Evolutionary conservation across 2,797 vertebrate species (phyloP).

Genomic region (Choloepus didactylus): DNA sequence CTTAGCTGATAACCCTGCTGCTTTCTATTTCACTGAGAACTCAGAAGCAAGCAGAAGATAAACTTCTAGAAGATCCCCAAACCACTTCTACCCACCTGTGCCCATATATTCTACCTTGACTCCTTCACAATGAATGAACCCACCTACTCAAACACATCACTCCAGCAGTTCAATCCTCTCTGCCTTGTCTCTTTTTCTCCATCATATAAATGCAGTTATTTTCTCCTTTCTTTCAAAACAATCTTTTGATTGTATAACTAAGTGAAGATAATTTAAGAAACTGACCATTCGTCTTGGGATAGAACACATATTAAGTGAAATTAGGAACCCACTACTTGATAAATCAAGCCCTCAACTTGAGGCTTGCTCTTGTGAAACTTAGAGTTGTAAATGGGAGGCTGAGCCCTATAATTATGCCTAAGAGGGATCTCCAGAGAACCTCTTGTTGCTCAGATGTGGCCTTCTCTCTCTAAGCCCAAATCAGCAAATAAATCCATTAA

Average conservation of each 20-base stretch:
- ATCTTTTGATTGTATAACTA: background rate
- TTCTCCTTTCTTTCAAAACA: slow-evolving; percentile 48
- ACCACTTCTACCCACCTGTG: background rate
- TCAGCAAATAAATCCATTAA: no score
- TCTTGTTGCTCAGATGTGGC: no score
- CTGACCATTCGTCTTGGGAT: no score
- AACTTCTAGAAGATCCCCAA: background rate
- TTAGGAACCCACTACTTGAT: no score
- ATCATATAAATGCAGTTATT: background rate
- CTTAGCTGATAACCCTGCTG: background rate
- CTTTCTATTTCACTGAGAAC: background rate
- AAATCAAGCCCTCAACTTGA: no score
- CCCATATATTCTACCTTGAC: background rate
- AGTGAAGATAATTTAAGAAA: no score
- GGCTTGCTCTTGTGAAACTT: no score
- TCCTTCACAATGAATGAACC: background rate
- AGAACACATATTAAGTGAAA: no score
- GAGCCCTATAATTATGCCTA: no score
- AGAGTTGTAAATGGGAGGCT: no score
- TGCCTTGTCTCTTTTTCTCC: background rate
- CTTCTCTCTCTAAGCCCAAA: no score
- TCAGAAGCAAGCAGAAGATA: slow-evolving; percentile 31
- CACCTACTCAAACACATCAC: background rate
- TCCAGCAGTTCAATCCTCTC: background rate
- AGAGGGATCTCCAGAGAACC: no score